phyloP scores from a whole-genome alignment of 2,113 vertebrate genomes.

The Donacobius atricapilla region DNA sequence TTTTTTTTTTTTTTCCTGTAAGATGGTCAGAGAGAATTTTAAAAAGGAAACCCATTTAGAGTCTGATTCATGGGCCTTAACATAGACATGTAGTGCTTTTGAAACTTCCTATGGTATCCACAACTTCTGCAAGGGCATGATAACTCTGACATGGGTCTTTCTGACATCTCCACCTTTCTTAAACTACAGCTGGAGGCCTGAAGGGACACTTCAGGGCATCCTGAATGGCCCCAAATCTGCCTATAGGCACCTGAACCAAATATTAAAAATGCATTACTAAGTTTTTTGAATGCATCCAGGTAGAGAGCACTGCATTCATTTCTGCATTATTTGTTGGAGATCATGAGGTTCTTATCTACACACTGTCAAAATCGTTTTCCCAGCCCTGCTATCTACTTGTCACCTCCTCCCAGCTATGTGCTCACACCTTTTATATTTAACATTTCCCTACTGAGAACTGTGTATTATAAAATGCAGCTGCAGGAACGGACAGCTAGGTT shows the following conservation, averaged over 20 bases:
- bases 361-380: background rate
- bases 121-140: background rate
- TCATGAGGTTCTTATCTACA: background rate
- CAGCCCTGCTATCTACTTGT: background rate
- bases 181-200: background rate
- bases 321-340: background rate
- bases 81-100: background rate
- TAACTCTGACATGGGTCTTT: background rate
- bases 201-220: background rate
- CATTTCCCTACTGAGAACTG: background rate
- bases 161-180: background rate
- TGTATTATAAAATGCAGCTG: background rate
- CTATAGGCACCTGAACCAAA: background rate
- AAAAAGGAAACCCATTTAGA: background rate
- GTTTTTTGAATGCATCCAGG: background rate
- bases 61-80: background rate
- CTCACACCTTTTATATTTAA: conserved; percentile 12
- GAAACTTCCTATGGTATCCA: background rate
- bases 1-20: too few relatives aligned
- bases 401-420: background rate
- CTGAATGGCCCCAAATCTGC: background rate
- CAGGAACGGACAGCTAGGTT: background rate
- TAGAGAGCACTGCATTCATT: background rate
- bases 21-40: background rate
- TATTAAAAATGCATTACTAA: background rate